These are phyloP conservation scores for Azemiops feae DNA, from an alignment of 2,113 vertebrate species.

Conservation along the genomic window DNA sequence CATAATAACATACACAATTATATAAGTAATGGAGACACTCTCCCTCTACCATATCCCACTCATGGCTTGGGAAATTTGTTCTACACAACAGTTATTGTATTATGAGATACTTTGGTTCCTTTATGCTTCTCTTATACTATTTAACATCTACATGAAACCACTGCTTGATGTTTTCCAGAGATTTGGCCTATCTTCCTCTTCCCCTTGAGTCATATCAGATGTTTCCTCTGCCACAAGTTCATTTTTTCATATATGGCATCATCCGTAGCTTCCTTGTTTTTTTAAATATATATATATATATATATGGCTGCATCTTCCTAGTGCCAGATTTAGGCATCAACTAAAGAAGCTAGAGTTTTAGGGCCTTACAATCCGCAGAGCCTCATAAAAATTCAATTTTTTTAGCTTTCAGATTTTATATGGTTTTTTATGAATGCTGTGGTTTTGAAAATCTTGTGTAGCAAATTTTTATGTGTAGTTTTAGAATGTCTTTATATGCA, in stretches of 20 bases:
- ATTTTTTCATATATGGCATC: not conserved
- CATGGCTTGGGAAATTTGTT: not conserved
- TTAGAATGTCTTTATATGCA: not conserved
- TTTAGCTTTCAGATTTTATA: not conserved
- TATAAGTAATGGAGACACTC: not conserved
- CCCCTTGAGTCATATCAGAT: not conserved
- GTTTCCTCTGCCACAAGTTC: not conserved
- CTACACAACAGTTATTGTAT: not conserved
- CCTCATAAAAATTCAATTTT: not conserved
- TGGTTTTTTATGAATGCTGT: not conserved
- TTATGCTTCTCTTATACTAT: not conserved
- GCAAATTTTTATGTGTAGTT: not conserved
- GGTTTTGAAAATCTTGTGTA: not conserved
- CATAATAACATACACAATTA: not conserved
- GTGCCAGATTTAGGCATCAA: not conserved
- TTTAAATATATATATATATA: no score
- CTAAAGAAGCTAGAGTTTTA: not conserved
- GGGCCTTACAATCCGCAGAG: not conserved
- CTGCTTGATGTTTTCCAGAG: not conserved
- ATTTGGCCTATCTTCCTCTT: not conserved
- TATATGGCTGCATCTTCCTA: not conserved
- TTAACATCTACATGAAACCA: not conserved
- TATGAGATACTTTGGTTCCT: not conserved
- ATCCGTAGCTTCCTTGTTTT: not conserved
- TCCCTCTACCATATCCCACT: not conserved